Base-by-base conservation (phyloP, 2,888 invertebrate genomes). In the Agrilus biguttatus region DNA sequence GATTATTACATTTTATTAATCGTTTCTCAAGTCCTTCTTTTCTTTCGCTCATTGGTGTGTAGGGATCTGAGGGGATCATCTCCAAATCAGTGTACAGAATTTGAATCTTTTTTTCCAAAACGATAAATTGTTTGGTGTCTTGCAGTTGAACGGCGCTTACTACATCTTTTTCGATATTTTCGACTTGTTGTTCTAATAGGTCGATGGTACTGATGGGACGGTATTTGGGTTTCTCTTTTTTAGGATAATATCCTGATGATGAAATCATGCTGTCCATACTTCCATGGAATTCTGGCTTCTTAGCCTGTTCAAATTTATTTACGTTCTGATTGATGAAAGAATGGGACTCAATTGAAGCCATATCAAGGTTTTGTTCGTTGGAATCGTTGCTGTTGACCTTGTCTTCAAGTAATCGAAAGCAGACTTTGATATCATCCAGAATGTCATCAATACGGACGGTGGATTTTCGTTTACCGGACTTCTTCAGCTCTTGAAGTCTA, bases 331-430 rank as follows among this genome's bases (percentile, higher is more conserved):
- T 44, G 8, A 56, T 53, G 34, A 56, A 55, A 0, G 55, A 55
- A 40, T 51, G 48, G 7, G 55, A 55, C 40, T 54, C 56, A 2
- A 55, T 50, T 6, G 54, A 52, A n/a, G 49, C 53, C 23, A 50
- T 40, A 45, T 57, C 57, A 17, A 57, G 45, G 37, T 45, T 43
- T 14, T 46, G 44, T 32, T 53, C 51, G 13, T 43, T 42, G 28
- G 45, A 14, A 13, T 41, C 38, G 43, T 47, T 50, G 10, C 37
- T 44, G 40, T 39, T 44, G 5, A 50, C 49, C 10, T 41, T 38
- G 5, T 47, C 46, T 44, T 51, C 51, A 6, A 51, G 39, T 36
- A 42, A 40, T 37, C 45, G 41, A 13, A 51, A 40, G 14, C 49
- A 40, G 23, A 45, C 46, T 38, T 47, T 42, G 1, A 50, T 43